Percentiles rank a stretch among this genome's conserved stretches.
Conservation (phyloP, 2,797 vertebrate genomes). For the Caiman crocodilus region DNA sequence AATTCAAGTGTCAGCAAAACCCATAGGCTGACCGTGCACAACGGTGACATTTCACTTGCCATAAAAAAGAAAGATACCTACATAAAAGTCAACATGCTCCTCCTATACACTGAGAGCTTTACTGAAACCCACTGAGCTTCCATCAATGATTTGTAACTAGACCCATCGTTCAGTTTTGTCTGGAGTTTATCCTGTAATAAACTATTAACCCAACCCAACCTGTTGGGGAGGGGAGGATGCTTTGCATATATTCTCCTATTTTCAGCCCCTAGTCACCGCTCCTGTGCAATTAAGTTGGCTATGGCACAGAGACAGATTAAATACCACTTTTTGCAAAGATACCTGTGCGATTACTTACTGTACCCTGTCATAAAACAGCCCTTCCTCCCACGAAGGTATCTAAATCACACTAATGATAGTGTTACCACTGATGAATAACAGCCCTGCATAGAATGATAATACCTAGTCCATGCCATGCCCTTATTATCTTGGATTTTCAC, state of each 20-base stretch:
- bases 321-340: not conserved
- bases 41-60: not conserved
- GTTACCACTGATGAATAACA: not conserved
- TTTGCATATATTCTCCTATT: fast-evolving
- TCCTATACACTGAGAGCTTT: not conserved
- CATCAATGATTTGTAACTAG: not conserved
- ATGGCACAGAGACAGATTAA: not conserved
- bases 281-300: not conserved
- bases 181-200: too few relatives aligned
- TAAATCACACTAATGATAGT: conserved; percentile 4
- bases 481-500: not conserved
- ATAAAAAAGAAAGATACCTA: not conserved
- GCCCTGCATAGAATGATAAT: not conserved
- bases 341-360: not conserved
- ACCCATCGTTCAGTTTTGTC: not conserved
- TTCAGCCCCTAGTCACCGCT: not conserved
- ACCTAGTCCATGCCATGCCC: not conserved
- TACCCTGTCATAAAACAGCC: not conserved
- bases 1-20: not conserved
- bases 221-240: not conserved
- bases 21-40: not conserved
- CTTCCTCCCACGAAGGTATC: not conserved
- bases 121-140: fast-evolving
- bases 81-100: not conserved
- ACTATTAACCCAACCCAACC: too few relatives aligned